Evolutionary conservation across 2,888 invertebrate species (phyloP).

Genomic region (Aspidiotus destructor): DNA sequence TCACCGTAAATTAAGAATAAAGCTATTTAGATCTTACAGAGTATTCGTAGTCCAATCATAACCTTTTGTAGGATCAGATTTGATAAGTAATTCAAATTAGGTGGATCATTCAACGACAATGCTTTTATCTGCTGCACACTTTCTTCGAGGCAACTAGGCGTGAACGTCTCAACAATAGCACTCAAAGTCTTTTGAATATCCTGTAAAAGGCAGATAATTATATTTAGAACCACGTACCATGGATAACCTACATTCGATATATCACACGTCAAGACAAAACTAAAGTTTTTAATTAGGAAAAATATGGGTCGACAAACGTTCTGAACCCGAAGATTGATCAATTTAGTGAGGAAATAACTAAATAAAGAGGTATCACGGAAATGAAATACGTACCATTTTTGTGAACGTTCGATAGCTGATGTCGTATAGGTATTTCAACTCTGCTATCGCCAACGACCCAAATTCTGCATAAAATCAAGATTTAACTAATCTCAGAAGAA

Average conservation of each 20-base stretch:
- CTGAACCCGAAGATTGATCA: background rate
- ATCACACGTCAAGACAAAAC: background rate
- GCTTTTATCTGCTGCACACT: slow-evolving; percentile 29
- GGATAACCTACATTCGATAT: background rate
- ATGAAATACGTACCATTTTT: slow-evolving; percentile 1
- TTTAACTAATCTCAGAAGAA: background rate
- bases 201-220: slow-evolving; percentile 9
- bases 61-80: slow-evolving; percentile 26
- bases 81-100: slow-evolving; percentile 24
- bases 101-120: slow-evolving; percentile 27
- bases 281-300: background rate
- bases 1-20: background rate
- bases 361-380: background rate
- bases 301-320: background rate
- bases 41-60: background rate
- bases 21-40: background rate
- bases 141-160: slow-evolving; percentile 23
- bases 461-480: slow-evolving; percentile 1
- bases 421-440: no score
- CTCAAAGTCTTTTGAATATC: slow-evolving; percentile 27
- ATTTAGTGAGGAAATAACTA: background rate
- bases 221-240: background rate
- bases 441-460: background rate
- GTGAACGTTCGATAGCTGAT: background rate
- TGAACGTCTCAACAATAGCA: slow-evolving; percentile 27